Evolutionary conservation across 2,888 invertebrate species (phyloP), one percentile per base, ranked within the genome.

Genomic region (Stenurella melanura): DNA sequence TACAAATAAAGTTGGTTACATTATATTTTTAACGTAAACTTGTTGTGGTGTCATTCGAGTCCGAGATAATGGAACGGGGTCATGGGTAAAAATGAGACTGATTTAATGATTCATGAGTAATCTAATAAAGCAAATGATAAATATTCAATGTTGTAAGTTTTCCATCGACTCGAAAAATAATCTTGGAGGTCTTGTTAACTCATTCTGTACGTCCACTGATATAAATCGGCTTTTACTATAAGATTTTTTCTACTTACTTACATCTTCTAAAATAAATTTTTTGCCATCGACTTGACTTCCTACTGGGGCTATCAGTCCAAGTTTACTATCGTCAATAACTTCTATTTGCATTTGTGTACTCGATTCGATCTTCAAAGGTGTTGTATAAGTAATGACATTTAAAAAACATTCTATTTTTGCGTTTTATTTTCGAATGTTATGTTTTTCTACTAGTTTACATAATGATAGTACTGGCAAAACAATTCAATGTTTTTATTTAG

Each of bases 211-310:
- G 61, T 56, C 61, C 42, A 18, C 71, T 67, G 70, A 75, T 71
- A 58, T 60, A 66, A 70, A 66, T 71, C 26, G 38, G 54, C 42
- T 64, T 69, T 64, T 30, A 21, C 57, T 57, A 63, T 1, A 30
- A n/a, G 50, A 26, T 12, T 73, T 57, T 19, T 21, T 58, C 34
- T 38, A 30, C 57, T 64, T 77, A 82, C 82, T 82, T 79, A 82
- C 82, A 77, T 82, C 77, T 73, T 76, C 79, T 76, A 82, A 81
- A 78, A 79, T 78, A 60, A 73, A 70, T 64, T 26, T 73, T 74
- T 75, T 76, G 61, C 68, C 58, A 30, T 78, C 60, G 15, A 50
- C 61, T 72, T 78, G 82, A 80, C 80, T 80, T 79, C 80, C 80
- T 60, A 42, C 56, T 2, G 77, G 67, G 67, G 67, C 74, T 71